phyloP scores from a whole-genome alignment of 1,140 invertebrate genomes.

The Leptoteleia sp. region DNA sequence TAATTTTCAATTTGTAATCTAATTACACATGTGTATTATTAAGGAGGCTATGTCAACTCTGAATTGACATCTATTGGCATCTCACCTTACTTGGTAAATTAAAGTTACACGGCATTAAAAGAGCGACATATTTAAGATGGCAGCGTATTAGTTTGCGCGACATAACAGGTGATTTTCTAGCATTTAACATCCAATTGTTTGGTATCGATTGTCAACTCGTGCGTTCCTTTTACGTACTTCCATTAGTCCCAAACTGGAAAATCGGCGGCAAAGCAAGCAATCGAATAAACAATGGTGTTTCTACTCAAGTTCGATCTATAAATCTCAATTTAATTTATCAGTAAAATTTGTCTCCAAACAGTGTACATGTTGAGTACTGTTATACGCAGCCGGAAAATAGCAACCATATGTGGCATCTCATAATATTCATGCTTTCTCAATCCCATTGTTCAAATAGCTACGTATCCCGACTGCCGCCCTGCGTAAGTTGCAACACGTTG shows the following conservation, averaged over 20 bases:
- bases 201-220: background rate
- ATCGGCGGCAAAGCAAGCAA: background rate
- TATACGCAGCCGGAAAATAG: constrained; percentile 55
- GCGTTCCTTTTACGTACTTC: background rate
- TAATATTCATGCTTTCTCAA: constrained; percentile 69
- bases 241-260: no score
- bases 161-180: no score
- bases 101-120: no score
- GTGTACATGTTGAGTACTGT: constrained; percentile 24
- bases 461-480: constrained; percentile 54
- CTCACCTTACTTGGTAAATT: no score
- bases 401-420: constrained; percentile 55
- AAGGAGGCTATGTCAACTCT: no score
- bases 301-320: background rate
- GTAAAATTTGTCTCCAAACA: constrained; percentile 45
- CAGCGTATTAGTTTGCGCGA: no score
- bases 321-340: constrained; percentile 34
- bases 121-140: no score
- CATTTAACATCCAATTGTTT: no score
- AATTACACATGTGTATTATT: no score
- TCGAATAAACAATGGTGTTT: constrained; percentile 29
- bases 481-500: constrained; percentile 61
- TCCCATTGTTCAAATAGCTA: constrained; percentile 67
- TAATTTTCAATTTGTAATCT: no score
- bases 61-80: no score